Conservation (phyloP, 1,140 invertebrate species). For the Hypothenemus hampei region DNA sequence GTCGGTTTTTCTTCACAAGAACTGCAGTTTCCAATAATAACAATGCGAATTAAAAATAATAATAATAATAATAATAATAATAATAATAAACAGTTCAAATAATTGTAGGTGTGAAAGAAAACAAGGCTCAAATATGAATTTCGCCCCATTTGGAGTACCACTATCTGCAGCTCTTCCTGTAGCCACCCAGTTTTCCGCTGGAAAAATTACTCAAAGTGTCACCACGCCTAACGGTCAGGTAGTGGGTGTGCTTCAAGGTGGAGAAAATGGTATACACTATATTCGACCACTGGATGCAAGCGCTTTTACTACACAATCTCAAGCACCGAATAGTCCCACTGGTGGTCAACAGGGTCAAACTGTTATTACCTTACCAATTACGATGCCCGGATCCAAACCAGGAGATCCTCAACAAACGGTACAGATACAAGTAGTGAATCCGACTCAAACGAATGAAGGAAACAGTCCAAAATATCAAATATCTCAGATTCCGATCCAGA, state of each 20-base stretch:
- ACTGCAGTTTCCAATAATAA: too few relatives aligned
- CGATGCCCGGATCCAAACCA: constrained; percentile 67
- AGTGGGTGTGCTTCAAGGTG: constrained; percentile 44
- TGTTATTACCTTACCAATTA: constrained; percentile 69
- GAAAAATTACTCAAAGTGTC: constrained; percentile 60
- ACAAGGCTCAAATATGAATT: constrained; percentile 63
- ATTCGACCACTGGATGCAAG: constrained; percentile 63
- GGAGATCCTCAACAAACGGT: constrained; percentile 68
- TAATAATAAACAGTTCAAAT: not conserved
- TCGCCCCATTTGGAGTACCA: constrained; percentile 60
- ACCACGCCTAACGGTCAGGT: constrained; percentile 52
- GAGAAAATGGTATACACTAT: constrained; percentile 71
- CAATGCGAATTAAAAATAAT: too few relatives aligned
- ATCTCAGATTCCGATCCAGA: constrained; percentile 60
- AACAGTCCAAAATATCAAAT: constrained; percentile 66
- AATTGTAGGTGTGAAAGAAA: not conserved
- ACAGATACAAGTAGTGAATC: constrained; percentile 57
- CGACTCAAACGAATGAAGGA: constrained; percentile 37
- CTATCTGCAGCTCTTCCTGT: constrained; percentile 58
- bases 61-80: too few relatives aligned
- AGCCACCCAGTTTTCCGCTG: constrained; percentile 60
- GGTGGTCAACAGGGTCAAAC: constrained; percentile 50
- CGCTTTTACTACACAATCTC: constrained; percentile 48
- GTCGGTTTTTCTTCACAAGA: too few relatives aligned
- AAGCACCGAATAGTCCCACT: constrained; percentile 33